These are phyloP conservation scores for Atopsyche davidsoni DNA, from an alignment of 1,140 invertebrate species.

Conservation along the genomic window DNA sequence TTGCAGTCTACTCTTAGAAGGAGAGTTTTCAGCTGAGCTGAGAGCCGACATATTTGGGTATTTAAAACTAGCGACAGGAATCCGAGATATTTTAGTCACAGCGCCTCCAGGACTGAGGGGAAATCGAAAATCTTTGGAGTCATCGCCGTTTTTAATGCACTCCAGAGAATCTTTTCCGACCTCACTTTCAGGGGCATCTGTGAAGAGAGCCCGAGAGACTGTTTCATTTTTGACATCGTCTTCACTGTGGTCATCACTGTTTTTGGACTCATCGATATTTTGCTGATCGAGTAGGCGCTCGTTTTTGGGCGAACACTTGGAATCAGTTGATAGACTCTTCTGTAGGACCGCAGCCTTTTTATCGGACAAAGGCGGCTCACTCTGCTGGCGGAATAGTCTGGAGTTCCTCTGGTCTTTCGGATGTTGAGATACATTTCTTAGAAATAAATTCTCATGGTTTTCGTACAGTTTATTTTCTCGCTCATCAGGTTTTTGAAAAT, in stretches of 20 bases:
- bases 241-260: constrained; percentile 26
- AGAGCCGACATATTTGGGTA: constrained; percentile 40
- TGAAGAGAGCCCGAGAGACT: constrained; percentile 1
- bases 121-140: constrained; percentile 17
- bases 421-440: constrained; percentile 44
- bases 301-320: constrained; percentile 30
- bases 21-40: constrained; percentile 39
- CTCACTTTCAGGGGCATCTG: constrained; percentile 6
- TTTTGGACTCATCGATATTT: constrained; percentile 14
- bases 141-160: constrained; percentile 1
- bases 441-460: constrained; percentile 47
- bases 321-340: constrained; percentile 44
- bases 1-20: constrained; percentile 33
- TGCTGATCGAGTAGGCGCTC: background rate
- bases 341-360: constrained; percentile 37
- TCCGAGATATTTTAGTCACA: constrained; percentile 39
- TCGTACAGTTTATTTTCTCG: constrained; percentile 40
- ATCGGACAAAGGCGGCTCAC: constrained; percentile 35
- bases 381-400: constrained; percentile 39
- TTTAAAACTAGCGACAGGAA: constrained; percentile 45
- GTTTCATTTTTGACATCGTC: constrained; percentile 20
- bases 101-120: constrained; percentile 27
- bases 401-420: constrained; percentile 41
- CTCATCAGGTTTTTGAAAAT: constrained; percentile 31
- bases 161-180: constrained; percentile 3